Evolutionary conservation across 1,140 invertebrate species (phyloP).

Genomic region (Bombus waltoni): DNA sequence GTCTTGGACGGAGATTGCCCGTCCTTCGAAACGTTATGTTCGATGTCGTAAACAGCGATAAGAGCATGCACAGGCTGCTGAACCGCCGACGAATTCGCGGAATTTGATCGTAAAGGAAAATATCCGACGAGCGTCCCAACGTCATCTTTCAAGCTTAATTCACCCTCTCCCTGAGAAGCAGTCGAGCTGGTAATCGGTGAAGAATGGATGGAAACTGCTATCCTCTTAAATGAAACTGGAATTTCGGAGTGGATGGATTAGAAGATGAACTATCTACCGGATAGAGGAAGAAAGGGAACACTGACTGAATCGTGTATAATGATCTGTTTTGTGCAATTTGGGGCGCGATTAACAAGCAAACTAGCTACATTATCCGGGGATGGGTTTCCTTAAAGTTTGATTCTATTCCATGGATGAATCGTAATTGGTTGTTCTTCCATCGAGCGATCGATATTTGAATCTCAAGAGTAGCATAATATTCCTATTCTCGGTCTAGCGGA

Average conservation of each 20-base stretch:
- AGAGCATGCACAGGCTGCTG: neutral
- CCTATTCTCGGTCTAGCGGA: neutral
- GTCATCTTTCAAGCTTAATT: constrained; percentile 23
- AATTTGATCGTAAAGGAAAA: constrained; percentile 19
- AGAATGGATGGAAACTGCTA: constrained; percentile 18
- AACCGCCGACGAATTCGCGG: neutral
- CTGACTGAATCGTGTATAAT: constrained; percentile 12
- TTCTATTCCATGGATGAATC: neutral
- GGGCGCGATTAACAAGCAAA: neutral
- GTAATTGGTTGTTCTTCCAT: neutral
- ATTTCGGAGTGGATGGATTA: constrained; percentile 18
- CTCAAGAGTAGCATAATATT: neutral
- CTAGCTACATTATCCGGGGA: neutral
- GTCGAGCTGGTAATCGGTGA: constrained; percentile 3
- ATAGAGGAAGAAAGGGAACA: neutral
- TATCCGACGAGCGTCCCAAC: neutral
- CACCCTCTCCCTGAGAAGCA: neutral
- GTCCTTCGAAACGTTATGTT: neutral
- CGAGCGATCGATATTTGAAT: neutral
- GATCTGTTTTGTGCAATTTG: constrained; percentile 4
- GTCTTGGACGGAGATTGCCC: constrained; percentile 4
- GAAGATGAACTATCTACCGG: neutral
- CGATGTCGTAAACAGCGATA: constrained; percentile 3
- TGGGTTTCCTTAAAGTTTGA: neutral
- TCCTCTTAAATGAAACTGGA: constrained; percentile 30